Evolutionary conservation across 2,888 invertebrate species (phyloP).

Genomic region (Campoplex capitator): DNA sequence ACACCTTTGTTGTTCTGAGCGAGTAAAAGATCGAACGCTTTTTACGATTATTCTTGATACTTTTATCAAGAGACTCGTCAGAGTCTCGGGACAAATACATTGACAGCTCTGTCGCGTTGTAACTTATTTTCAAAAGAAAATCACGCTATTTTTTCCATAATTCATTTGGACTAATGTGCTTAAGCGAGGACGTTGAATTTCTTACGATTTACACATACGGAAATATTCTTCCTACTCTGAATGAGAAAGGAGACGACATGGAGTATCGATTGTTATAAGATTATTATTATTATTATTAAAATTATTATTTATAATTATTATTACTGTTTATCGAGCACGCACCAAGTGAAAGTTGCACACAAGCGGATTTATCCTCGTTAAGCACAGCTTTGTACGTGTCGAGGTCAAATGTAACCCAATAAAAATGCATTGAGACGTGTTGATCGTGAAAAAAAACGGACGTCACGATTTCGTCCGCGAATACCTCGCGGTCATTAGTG

Average conservation of each 20-base stretch:
- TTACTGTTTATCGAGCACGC: not conserved
- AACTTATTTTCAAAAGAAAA: not conserved
- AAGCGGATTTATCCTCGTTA: not conserved
- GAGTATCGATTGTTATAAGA: not conserved
- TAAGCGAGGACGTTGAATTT: conserved; percentile 24
- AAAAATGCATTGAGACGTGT: not conserved
- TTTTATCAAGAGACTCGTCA: no score
- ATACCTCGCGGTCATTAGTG: not conserved
- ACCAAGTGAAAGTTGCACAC: not conserved
- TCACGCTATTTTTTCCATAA: not conserved
- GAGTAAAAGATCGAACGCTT: not conserved
- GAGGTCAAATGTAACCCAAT: not conserved
- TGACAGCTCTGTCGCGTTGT: not conserved
- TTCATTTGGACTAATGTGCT: not conserved
- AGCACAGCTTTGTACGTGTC: conserved; percentile 2
- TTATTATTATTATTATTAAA: not conserved
- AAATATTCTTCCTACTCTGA: not conserved
- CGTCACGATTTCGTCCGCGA: not conserved
- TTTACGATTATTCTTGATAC: not conserved
- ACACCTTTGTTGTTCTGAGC: not conserved
- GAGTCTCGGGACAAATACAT: no score
- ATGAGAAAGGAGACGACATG: not conserved
- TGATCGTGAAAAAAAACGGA: not conserved
- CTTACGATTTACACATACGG: not conserved
- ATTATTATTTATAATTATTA: conserved; percentile 9